Base-by-base conservation (phyloP, 2,113 vertebrate genomes). In the Sander lucioperca region DNA sequence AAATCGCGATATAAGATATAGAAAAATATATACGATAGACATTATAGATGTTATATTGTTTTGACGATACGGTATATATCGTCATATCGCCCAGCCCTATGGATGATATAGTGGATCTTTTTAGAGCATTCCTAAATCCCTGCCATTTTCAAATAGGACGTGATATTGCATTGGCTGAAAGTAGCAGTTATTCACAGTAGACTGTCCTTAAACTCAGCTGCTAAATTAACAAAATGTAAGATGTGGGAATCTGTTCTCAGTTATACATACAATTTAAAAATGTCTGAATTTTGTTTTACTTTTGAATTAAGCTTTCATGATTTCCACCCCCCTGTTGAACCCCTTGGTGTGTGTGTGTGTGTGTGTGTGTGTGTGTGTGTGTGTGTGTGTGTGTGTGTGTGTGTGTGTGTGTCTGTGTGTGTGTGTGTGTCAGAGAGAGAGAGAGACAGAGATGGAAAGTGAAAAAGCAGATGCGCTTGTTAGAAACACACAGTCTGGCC, bases 401-500 rank as follows among this genome's bases (percentile, higher is more conserved):
- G 30, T 30, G 30, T 30, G 30, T 30, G 30, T 30, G 30, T 30
- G 30, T 30, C 4, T 30, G 30, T 30, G 30, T 30, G 30, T 30
- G 30, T 30, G 30, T 30, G 30, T 30, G 27, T 30, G n/a, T n/a
- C n/a, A n/a, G n/a, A n/a, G n/a, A n/a, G n/a, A n/a, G n/a, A n/a
- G n/a, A n/a, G n/a, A n/a, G 30, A 30, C 2, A 30, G 27, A 51
- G 71, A 21, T 71, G 63, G 56, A 87, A 89, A 94, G 84, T 82
- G 86, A 91, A 77, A 90, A 80, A 89, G 89, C 89, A 92, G 89
- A 93, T 93, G 92, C 72, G 64, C 86, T 79, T 90, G 87, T 83
- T 84, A 81, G 88, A 89, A 88, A 72, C 83, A 82, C 84, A 63
- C 85, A 79, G 88, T 91, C 88, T 93, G 90, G 79, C 75, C 54